Evolutionary conservation across 1,140 invertebrate genomes (phyloP).

Genomic region (Musca vetustissima): DNA sequence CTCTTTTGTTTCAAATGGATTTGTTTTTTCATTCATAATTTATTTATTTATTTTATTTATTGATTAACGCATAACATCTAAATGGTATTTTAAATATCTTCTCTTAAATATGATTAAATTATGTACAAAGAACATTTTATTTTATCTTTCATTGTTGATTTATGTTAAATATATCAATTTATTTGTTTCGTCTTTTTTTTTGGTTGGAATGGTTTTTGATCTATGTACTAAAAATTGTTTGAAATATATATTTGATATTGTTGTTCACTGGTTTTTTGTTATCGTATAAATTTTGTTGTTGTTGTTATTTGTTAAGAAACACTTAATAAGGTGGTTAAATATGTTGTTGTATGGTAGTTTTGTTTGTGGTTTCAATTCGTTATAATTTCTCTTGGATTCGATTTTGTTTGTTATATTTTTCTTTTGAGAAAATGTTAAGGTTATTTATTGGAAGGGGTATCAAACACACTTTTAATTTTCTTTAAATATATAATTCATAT

Average conservation of each 20-base stretch:
- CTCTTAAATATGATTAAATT: no score
- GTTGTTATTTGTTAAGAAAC: slow-evolving; percentile 14
- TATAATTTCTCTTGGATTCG: slow-evolving; percentile 8
- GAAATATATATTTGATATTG: background rate
- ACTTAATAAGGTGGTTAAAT: slow-evolving; percentile 21
- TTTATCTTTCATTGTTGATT: no score
- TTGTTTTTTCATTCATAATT: background rate
- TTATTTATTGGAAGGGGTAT: background rate
- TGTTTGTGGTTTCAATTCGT: no score
- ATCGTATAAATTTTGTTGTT: background rate
- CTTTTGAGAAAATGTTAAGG: background rate
- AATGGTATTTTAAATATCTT: no score
- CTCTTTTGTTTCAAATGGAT: background rate
- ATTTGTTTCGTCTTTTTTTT: no score
- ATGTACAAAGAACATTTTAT: no score
- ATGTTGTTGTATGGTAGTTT: background rate
- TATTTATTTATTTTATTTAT: background rate
- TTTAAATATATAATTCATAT: no score
- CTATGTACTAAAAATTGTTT: background rate
- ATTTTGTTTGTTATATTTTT: background rate
- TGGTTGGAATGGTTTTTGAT: background rate
- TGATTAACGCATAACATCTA: slow-evolving; percentile 8
- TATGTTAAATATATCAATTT: no score
- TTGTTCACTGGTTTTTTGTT: background rate
- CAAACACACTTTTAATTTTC: no score